Evolutionary conservation across 2,797 vertebrate genomes (phyloP).

Genomic region (Phataginus tricuspis): DNA sequence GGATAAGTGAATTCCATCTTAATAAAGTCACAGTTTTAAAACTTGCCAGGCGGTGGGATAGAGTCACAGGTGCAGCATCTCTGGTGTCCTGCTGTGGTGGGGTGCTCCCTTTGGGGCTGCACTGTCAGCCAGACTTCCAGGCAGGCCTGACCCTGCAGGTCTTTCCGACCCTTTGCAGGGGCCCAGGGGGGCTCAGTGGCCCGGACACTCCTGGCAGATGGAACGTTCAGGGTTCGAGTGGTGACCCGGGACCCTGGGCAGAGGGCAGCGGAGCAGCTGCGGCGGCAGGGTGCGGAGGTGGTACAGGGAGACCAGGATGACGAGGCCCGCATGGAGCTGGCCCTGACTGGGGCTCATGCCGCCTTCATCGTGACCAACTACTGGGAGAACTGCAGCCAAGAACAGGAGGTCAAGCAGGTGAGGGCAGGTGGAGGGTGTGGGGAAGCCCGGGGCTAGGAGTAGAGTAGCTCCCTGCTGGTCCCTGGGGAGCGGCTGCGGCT

Average conservation of each 20-base stretch:
- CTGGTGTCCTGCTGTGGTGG: neutral
- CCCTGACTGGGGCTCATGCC: conserved; percentile 75
- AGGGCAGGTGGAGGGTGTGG: neutral
- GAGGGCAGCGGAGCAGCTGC: conserved; percentile 76
- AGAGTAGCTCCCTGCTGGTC: neutral
- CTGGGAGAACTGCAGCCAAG: conserved; percentile 84
- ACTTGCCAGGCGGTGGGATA: neutral
- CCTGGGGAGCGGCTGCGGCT: neutral
- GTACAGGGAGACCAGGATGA: conserved; percentile 83
- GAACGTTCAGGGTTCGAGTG: conserved; percentile 80
- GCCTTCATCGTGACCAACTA: conserved; percentile 85
- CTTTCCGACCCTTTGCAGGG: conserved; percentile 71
- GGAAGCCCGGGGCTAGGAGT: neutral
- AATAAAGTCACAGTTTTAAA: neutral
- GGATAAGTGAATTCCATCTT: neutral
- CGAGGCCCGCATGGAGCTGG: conserved; percentile 77
- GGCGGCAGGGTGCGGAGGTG: conserved; percentile 81
- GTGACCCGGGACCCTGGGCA: conserved; percentile 79
- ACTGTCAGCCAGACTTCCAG: neutral
- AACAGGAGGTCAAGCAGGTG: conserved; percentile 84
- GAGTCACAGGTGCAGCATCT: neutral
- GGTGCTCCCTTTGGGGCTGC: neutral
- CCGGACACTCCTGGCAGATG: conserved; percentile 81
- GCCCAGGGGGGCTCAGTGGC: conserved; percentile 84
- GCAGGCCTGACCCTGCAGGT: neutral